phyloP scores from a whole-genome alignment of 1,140 invertebrate genomes.

The Diorhabda sublineata region DNA sequence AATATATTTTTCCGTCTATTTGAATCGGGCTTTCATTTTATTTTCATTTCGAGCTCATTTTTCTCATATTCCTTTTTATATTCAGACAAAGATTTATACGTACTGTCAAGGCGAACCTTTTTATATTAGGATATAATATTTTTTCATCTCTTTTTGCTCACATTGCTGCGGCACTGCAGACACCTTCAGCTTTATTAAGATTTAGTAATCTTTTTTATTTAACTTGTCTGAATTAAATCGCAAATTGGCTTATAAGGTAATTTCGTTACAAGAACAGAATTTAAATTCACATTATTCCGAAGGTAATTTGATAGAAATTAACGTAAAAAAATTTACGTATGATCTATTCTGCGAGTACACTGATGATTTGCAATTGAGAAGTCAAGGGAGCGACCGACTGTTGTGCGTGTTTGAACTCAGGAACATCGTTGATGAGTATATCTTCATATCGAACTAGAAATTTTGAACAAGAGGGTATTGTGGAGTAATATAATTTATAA shows the following conservation, averaged over 20 bases:
- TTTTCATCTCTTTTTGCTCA: conserved; percentile 35
- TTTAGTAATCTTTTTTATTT: conserved; percentile 39
- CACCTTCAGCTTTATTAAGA: conserved; percentile 39
- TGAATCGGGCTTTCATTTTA: conserved; percentile 44
- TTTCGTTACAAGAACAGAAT: conserved; percentile 2
- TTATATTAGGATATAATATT: conserved; percentile 47
- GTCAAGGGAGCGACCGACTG: too few relatives aligned
- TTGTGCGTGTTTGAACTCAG: too few relatives aligned
- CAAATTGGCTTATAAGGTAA: conserved; percentile 33
- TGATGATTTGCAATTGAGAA: too few relatives aligned
- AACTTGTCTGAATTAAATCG: conserved; percentile 30
- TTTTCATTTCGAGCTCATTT: conserved; percentile 46
- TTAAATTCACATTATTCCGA: background rate
- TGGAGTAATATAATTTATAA: too few relatives aligned
- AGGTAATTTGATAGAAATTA: too few relatives aligned
- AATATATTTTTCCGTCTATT: conserved; percentile 45
- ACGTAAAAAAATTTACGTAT: too few relatives aligned
- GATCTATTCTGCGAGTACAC: too few relatives aligned
- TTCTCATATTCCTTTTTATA: conserved; percentile 45
- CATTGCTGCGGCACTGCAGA: conserved; percentile 10
- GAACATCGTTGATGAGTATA: too few relatives aligned
- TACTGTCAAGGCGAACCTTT: conserved; percentile 41
- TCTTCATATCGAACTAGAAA: too few relatives aligned
- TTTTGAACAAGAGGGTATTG: too few relatives aligned
- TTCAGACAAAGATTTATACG: conserved; percentile 45